Evolutionary conservation across 2,113 vertebrate species (phyloP), one percentile per base, ranked within the genome.

Genomic region (Chloroceryle aenea): DNA sequence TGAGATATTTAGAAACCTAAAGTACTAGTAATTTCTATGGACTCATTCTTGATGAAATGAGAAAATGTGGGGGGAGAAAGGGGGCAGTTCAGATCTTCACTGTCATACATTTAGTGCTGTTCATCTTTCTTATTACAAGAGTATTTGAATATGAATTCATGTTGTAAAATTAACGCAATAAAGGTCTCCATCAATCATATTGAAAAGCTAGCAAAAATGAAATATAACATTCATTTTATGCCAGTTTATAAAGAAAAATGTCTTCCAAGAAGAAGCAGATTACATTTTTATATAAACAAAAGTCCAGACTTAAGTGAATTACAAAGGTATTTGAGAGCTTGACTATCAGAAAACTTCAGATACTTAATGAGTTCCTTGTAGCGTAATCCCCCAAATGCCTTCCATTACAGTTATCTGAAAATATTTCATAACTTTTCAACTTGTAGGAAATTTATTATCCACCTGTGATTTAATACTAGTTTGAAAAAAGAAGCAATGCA

Each of bases 121-220:
- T 97, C 76, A 26, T 90, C 66, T 95, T 97, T 94, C 72, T 89
- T 93, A 23, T 50, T 95, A 93, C 22, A 79, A 95, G 75, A 36
- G 43, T 61, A 80, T 85, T 95, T 95, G 73, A 95, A 95, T 95
- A 89, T 82, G 85, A 96, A 88, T 85, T 96, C 21, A 59, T 88
- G 88, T 82, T 92, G 26, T 77, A 95, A 97, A 95, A 97, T 89
- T 82, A 97, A 85, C 9, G 77, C 84, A 85, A 81, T 97, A 95
- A 89, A 85, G 67, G 40, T 93, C 87, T 84, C 66, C 68, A 97
- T 97, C 52, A 93, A 91, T 96, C 95, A 91, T 78, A 89, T 40
- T 92, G 90, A 96, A 97, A 97, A 96, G 56, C 81, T 87, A 95
- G 63, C 75, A 95, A 96, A 97, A 97, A 93, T 90, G 43, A 96